phyloP scores from a whole-genome alignment of 2,113 vertebrate species.

The Tenrec ecaudatus region DNA sequence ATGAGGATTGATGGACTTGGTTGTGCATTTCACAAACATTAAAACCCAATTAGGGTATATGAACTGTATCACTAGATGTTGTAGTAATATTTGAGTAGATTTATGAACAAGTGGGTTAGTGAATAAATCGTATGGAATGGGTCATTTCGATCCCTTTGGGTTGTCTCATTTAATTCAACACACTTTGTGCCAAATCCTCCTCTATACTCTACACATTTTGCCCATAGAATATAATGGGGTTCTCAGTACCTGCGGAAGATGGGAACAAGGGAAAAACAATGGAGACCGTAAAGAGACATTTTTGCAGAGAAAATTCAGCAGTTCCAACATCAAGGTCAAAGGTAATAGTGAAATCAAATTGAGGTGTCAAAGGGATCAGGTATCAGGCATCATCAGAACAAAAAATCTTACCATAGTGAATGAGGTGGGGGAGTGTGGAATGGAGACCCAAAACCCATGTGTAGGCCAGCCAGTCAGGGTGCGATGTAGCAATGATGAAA shows the following conservation, averaged over 20 bases:
- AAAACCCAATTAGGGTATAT: neutral
- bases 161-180: neutral
- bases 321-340: neutral
- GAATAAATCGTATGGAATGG: neutral
- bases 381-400: too few species aligned
- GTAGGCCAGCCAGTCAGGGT: too few species aligned
- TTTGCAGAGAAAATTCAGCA: neutral
- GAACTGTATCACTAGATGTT: neutral
- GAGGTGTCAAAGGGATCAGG: too few species aligned
- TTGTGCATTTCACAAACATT: neutral
- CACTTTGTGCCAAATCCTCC: neutral
- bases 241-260: neutral
- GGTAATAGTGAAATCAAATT: neutral
- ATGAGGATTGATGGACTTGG: neutral
- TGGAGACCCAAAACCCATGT: too few species aligned
- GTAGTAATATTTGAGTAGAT: neutral
- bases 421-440: too few species aligned
- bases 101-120: neutral
- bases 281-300: neutral
- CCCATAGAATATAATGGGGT: neutral
- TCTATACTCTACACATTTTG: neutral
- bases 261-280: neutral
- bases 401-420: too few species aligned
- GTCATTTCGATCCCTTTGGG: neutral
- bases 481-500: too few species aligned